A percentile compares a stretch with the other conserved stretches of the same genome.
These are phyloP conservation scores for Silurus aristotelis DNA, from an alignment of 2,797 vertebrate genomes.

Conservation along the genomic window DNA sequence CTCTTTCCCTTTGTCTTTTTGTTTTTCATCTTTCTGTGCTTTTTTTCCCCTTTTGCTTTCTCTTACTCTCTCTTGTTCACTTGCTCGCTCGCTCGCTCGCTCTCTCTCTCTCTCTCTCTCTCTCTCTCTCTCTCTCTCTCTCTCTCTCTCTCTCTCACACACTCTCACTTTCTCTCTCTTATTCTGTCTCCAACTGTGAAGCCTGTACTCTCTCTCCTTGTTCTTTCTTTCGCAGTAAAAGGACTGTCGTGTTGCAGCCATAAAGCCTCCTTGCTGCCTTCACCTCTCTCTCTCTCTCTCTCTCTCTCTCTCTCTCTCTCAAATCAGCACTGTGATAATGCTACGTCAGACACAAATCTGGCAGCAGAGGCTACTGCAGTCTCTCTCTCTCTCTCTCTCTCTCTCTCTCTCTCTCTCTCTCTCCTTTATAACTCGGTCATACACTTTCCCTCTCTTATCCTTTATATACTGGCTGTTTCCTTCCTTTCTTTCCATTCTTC, in stretches of 20 bases:
- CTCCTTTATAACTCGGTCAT: not conserved
- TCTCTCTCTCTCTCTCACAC: slow-evolving; percentile 13
- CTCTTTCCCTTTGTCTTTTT: slow-evolving; percentile 28
- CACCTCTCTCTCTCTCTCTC: slow-evolving; percentile 30
- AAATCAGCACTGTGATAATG: slow-evolving; percentile 77
- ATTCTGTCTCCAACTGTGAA: slow-evolving; percentile 26
- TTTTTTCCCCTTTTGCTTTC: slow-evolving; percentile 15
- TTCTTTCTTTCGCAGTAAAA: slow-evolving; percentile 39
- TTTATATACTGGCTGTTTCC: slow-evolving; percentile 2
- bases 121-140: slow-evolving; percentile 15
- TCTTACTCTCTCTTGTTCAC: not conserved
- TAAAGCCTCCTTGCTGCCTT: slow-evolving; percentile 37
- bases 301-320: slow-evolving; percentile 54
- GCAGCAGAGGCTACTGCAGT: slow-evolving; percentile 64
- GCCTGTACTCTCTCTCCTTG: slow-evolving; percentile 36
- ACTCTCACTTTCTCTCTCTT: slow-evolving; percentile 18
- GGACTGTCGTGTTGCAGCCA: slow-evolving; percentile 49
- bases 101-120: not conserved
- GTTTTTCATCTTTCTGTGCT: slow-evolving; percentile 32
- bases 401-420: not conserved
- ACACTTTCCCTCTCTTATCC: slow-evolving; percentile 13
- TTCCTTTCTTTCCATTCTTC: slow-evolving; percentile 8
- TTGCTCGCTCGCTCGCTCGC: not conserved
- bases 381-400: not conserved
- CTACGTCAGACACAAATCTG: slow-evolving; percentile 77